A percentile compares a stretch with the other conserved stretches of the same genome.
Evolutionary conservation across 2,888 invertebrate species (phyloP).

Genomic region (Aphelenchoides bicaudatus): DNA sequence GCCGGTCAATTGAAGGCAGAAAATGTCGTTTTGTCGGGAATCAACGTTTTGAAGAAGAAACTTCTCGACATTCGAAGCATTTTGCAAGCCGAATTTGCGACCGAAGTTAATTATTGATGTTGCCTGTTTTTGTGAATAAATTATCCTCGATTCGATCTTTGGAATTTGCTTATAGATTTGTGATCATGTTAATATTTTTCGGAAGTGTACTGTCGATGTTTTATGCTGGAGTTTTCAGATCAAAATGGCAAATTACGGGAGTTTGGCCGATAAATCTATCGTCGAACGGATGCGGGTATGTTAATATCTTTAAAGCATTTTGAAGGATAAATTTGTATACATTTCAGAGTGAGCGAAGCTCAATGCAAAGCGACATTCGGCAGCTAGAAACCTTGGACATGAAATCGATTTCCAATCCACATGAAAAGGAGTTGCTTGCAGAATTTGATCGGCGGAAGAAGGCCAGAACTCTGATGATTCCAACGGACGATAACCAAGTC

Average conservation of each 20-base stretch:
- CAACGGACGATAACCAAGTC: conserved; percentile 95
- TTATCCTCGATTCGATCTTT: conserved; percentile 7
- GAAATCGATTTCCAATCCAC: conserved; percentile 29
- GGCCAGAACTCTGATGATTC: conserved; percentile 80
- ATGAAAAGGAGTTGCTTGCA: conserved; percentile 72
- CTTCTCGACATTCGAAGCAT: conserved; percentile 82
- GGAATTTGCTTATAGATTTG: conserved; percentile 7
- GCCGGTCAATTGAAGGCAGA: conserved; percentile 89
- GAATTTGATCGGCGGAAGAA: conserved; percentile 91
- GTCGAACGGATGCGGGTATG: conserved; percentile 27
- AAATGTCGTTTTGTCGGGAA: conserved; percentile 91
- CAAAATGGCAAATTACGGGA: no score
- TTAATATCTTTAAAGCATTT: conserved; percentile 12
- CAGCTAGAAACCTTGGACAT: conserved; percentile 23
- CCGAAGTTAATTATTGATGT: not conserved
- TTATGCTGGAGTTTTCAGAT: not conserved
- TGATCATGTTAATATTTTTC: conserved; percentile 10
- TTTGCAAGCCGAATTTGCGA: conserved; percentile 60
- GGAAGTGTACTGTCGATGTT: not conserved
- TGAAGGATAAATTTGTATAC: no score
- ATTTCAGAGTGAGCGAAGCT: conserved; percentile 30
- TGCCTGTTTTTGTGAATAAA: conserved; percentile 12
- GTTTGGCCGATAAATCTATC: conserved; percentile 25
- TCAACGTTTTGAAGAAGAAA: conserved; percentile 87
- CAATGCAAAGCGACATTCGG: not conserved